A percentile compares a stretch with the other conserved stretches of the same genome.
These are phyloP conservation scores for Nymphalis c-album DNA, from an alignment of 2,888 invertebrate genomes.

Conservation along the genomic window DNA sequence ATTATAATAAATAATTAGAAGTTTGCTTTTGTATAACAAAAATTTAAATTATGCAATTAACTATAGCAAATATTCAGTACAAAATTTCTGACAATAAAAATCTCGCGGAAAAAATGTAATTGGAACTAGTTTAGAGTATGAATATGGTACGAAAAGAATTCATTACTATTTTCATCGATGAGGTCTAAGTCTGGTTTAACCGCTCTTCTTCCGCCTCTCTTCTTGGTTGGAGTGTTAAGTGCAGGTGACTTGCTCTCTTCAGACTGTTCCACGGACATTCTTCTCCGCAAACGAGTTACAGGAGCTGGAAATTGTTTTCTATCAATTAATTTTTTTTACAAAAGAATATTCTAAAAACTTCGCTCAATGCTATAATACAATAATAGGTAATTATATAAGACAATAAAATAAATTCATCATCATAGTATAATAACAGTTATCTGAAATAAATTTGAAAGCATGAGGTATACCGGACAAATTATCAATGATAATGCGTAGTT, in stretches of 20 bases:
- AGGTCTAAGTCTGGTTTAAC: conserved; percentile 70
- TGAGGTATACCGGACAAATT: conserved; percentile 22
- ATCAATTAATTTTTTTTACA: not conserved
- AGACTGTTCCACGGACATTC: conserved; percentile 62
- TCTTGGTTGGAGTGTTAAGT: conserved; percentile 68
- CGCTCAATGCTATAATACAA: too few species aligned
- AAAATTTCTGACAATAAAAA: too few species aligned
- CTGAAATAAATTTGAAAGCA: conserved; percentile 10
- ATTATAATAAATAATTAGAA: too few species aligned
- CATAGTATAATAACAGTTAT: not conserved
- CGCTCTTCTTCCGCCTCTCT: conserved; percentile 57
- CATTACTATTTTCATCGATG: conserved; percentile 67
- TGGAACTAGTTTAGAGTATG: not conserved
- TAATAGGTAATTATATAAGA: not conserved
- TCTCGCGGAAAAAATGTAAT: too few species aligned
- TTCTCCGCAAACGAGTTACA: conserved; percentile 62
- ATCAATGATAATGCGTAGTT: conserved; percentile 36
- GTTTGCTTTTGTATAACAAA: too few species aligned
- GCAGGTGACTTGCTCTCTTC: conserved; percentile 64
- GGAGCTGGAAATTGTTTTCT: conserved; percentile 43
- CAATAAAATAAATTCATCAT: not conserved
- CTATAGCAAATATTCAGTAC: too few species aligned
- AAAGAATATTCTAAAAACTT: not conserved
- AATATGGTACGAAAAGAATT: not conserved
- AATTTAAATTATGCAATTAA: too few species aligned